A percentile compares a stretch with the other conserved stretches of the same genome.
phyloP scores from a whole-genome alignment of 2,888 invertebrate genomes.

The Ectemnius lituratus region DNA sequence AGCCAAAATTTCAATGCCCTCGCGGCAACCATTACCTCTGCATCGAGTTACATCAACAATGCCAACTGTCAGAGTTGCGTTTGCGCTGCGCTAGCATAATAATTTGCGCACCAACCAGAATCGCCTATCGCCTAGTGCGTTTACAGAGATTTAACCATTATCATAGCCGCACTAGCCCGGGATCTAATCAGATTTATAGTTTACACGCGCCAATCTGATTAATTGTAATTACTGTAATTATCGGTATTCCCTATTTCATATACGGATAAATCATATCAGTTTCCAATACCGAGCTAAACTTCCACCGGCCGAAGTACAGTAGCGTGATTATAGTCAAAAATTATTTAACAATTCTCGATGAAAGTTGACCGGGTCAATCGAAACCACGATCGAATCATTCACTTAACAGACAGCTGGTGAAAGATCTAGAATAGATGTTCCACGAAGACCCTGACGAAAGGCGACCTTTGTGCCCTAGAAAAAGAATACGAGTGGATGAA shows the following conservation, averaged over 20 bases:
- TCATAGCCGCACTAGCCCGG: conserved; percentile 34
- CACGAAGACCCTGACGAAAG: not conserved
- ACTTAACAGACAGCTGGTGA: not conserved
- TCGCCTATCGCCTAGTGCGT: conserved; percentile 33
- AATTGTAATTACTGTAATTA: conserved; percentile 58
- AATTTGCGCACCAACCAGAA: conserved; percentile 38
- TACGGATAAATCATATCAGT: conserved; percentile 33
- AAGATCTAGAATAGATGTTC: not conserved
- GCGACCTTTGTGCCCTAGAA: not conserved
- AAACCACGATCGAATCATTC: not conserved
- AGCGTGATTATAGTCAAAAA: conserved; percentile 21
- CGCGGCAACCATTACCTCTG: conserved; percentile 16
- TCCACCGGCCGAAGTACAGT: not conserved
- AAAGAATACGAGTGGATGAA: conserved; percentile 1
- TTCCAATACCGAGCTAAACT: not conserved
- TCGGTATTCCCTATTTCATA: conserved; percentile 40
- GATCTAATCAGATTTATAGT: conserved; percentile 59
- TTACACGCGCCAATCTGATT: conserved; percentile 60
- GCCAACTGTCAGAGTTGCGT: conserved; percentile 4
- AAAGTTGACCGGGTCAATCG: not conserved
- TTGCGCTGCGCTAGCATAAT: conserved; percentile 32
- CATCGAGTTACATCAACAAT: conserved; percentile 32
- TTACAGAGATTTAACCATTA: conserved; percentile 53
- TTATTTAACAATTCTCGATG: not conserved
- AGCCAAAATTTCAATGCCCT: conserved; percentile 5